Percentiles rank a stretch among this genome's conserved stretches.
Conservation (phyloP, 1,140 invertebrate genomes). For the Drosophila gunungcola region DNA sequence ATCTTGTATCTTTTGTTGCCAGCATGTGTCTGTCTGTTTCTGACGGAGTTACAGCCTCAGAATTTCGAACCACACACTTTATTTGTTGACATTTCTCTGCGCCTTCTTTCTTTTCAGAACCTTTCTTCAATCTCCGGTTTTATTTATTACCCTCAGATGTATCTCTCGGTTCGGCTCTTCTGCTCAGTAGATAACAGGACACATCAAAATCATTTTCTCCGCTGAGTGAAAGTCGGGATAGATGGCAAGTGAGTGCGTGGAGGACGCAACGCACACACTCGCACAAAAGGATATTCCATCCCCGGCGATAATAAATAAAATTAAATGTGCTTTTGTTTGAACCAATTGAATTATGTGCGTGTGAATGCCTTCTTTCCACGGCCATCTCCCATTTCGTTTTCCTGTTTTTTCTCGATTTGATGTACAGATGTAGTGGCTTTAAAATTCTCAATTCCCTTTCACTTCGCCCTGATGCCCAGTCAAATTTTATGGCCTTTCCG, state of each 20-base stretch:
- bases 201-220: constrained; percentile 71
- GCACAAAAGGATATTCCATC: constrained; percentile 34
- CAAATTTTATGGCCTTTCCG: constrained; percentile 40
- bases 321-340: constrained; percentile 82
- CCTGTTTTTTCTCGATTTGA: constrained; percentile 29
- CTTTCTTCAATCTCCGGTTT: constrained; percentile 60
- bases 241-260: constrained; percentile 57
- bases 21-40: constrained; percentile 68
- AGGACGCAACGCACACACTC: constrained; percentile 38
- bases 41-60: constrained; percentile 45
- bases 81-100: constrained; percentile 74
- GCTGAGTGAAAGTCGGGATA: constrained; percentile 70
- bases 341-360: constrained; percentile 82
- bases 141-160: constrained; percentile 68
- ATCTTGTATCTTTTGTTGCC: constrained; percentile 77
- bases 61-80: constrained; percentile 67
- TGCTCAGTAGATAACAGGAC: constrained; percentile 48
- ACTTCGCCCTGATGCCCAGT: constrained; percentile 23
- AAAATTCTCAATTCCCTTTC: constrained; percentile 17
- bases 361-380: constrained; percentile 64
- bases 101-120: constrained; percentile 30
- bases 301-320: constrained; percentile 74
- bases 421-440: constrained; percentile 29
- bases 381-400: constrained; percentile 39
- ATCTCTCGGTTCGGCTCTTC: constrained; percentile 29